A percentile compares a stretch with the other conserved stretches of the same genome.
phyloP scores from a whole-genome alignment of 2,888 invertebrate species.

The Eurytoma adleriae region DNA sequence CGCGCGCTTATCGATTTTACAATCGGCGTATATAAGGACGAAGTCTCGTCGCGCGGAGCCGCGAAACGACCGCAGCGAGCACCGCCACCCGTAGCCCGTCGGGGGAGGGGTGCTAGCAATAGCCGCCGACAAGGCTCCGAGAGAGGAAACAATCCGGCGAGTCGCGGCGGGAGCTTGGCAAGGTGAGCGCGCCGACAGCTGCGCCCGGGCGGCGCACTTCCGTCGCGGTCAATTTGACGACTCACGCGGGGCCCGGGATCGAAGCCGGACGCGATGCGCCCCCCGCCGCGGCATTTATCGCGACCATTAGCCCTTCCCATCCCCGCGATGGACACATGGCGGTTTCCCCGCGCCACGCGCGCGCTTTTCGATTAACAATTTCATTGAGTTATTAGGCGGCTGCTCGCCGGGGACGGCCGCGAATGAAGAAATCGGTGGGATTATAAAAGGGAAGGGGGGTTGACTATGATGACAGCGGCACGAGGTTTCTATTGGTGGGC shows the following conservation, averaged over 20 bases:
- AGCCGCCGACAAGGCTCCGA: neutral
- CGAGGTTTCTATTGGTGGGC: too few species aligned
- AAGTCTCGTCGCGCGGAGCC: too few species aligned
- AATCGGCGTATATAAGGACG: too few species aligned
- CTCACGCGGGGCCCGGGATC: constrained; percentile 20
- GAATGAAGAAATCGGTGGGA: too few species aligned
- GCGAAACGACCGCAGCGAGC: too few species aligned
- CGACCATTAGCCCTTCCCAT: constrained; percentile 46
- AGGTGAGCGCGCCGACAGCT: constrained; percentile 21
- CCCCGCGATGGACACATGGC: too few species aligned
- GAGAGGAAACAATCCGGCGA: constrained; percentile 14
- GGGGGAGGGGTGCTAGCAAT: neutral
- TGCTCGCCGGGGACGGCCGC: neutral
- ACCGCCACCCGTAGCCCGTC: neutral
- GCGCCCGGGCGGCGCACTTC: constrained; percentile 60
- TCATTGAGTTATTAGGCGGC: constrained; percentile 20
- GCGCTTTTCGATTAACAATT: neutral
- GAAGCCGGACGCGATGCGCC: neutral
- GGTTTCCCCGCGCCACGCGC: constrained; percentile 15
- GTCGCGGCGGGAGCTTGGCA: neutral
- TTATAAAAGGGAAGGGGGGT: too few species aligned
- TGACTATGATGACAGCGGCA: too few species aligned
- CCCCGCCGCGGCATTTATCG: constrained; percentile 15
- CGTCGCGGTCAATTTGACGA: constrained; percentile 64
- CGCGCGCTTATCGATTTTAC: too few species aligned